phyloP scores from a whole-genome alignment of 2,113 vertebrate genomes.

The Lutjanus erythropterus region DNA sequence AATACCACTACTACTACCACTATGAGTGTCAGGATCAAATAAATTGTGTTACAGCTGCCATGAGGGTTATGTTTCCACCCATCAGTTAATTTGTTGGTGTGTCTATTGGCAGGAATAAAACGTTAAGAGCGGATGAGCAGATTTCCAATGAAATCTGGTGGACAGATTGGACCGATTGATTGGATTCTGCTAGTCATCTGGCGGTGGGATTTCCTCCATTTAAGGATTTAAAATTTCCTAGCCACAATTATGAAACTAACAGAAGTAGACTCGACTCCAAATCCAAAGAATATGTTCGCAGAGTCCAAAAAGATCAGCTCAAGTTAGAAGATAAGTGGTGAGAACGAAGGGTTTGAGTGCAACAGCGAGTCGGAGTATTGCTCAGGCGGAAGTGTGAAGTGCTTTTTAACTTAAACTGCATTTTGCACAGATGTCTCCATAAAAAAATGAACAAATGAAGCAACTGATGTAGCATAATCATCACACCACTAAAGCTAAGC shows the following conservation, averaged over 20 bases:
- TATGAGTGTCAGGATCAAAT: neutral
- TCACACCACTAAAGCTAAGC: neutral
- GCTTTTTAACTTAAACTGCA: neutral
- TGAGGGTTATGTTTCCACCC: neutral
- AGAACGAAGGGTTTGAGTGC: neutral
- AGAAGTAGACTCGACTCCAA: neutral
- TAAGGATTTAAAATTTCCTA: conserved; percentile 1
- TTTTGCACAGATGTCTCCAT: neutral
- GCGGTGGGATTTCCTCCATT: neutral
- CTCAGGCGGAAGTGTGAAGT: neutral
- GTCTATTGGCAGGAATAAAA: conserved; percentile 13
- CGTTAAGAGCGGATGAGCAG: neutral
- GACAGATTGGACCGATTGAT: conserved; percentile 20
- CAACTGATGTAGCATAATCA: neutral
- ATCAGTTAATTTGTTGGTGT: neutral
- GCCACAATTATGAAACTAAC: neutral
- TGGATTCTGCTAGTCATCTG: conserved; percentile 22
- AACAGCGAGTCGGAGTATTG: neutral
- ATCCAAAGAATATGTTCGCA: conserved; percentile 2
- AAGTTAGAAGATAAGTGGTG: conserved; percentile 6
- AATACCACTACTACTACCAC: neutral
- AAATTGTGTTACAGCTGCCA: neutral
- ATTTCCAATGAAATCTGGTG: conserved; percentile 19
- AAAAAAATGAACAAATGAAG: neutral
- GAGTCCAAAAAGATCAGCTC: conserved; percentile 13